Base-by-base conservation (phyloP, 2,113 vertebrate genomes). In the Typhlomys cinereus region DNA sequence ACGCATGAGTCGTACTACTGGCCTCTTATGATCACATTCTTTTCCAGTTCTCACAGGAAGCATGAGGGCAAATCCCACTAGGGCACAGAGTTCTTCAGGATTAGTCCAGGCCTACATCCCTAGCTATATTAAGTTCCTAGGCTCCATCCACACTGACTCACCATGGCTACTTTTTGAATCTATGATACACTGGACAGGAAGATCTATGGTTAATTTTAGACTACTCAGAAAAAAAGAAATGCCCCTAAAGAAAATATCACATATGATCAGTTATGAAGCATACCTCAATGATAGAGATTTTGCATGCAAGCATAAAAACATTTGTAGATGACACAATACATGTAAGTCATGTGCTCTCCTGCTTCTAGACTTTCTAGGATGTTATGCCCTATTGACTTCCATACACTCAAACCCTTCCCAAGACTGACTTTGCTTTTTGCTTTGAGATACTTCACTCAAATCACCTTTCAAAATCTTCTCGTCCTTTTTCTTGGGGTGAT, bases 321-420 rank as follows among this genome's bases (percentile, higher is more conserved):
- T 29, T 50, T 84, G 57, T 52, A 27, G 52, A 23, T 39, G 20
- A 29, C 34, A 0, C 82, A 48, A n/a, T 36, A 34, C 41, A 79
- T 59, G 6, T 1, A 79, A 80, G 4, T 25, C 52, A 71, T 54
- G 15, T 7, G 50, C 9, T n/a, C 41, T 73, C 29, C 14, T 29
- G 29, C 29, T 86, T 76, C 34, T 31, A 10, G 15, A 4, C 17
- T 70, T 86, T 36, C 41, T 31, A 6, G 9, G 41, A 20, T 1
- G 0, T 5, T 54, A 2, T 3, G 0, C 44, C 18, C n/a, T 25
- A 7, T 9, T 4, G 62, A 10, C 27, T 21, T 44, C 34, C 20
- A 1, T 14, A 7, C 0, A 29, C 7, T 4, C 21, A 0, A 0
- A 27, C 17, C 4, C 36, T 29, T 3, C 31, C 1, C n/a, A 48